Evolutionary conservation across 2,888 invertebrate species (phyloP), one percentile per base, ranked within the genome.

Genomic region (Plagodis dolabraria): DNA sequence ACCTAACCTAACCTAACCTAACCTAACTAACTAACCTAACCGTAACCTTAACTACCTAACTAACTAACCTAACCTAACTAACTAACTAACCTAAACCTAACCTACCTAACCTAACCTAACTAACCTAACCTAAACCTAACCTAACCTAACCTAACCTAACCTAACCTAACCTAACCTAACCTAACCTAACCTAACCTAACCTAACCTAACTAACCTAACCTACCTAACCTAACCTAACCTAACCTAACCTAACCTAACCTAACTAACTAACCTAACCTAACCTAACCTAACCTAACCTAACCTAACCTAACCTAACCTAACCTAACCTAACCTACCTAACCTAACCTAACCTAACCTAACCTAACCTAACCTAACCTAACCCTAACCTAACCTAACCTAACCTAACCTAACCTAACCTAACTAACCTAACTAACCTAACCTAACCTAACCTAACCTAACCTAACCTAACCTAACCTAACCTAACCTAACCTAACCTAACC

Each of bases 11-110:
- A 61, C 66, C 66, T 67, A 53, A 65, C 63, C 65, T 62, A 65
- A 65, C 65, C 60, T 63, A 64, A 63, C 63, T 60, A 63, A 67
- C 67, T 66, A 66, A 68, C 67, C 70, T 67, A 70, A 70, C 45
- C 57, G n/a, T 54, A 54, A 53, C 59, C 59, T 50, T 53, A 55
- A 55, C 59, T 54, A 59, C 55, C 57, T 57, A 56, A 56, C 22
- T 33, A 22, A 33, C 47, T n/a, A 34, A 47, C 47, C 47, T 47
- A 47, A 65, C 58, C 61, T 60, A 60, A 64, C 60, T 60, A 63
- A 50, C 64, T 60, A 57, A 60, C 58, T 60, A 58, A 59, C 61
- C 61, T 61, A 59, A 62, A 62, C 59, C 63, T 56, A 57, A 63
- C 59, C 63, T 59, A 59, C 53, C 58, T 60, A 60, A 60, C 58